Evolutionary conservation across 2,113 vertebrate species (phyloP), one percentile per base, ranked within the genome.

Genomic region (Argyrosomus japonicus): DNA sequence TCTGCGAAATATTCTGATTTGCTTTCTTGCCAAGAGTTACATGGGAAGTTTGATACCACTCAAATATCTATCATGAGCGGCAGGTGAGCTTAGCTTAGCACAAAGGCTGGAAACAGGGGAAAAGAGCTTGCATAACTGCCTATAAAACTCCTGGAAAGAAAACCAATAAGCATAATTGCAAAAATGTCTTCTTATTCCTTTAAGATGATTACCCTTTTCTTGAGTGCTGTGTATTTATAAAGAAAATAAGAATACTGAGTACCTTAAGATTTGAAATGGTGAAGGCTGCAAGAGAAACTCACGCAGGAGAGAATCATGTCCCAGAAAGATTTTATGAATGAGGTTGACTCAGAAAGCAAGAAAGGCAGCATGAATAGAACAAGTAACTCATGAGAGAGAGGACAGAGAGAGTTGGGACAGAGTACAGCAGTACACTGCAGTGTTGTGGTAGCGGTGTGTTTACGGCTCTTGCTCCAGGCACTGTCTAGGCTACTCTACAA

Each of bases 401-500:
- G 48, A 72, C 2, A n/a, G 32, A 62, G 14, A 29, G 29, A 29
- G 62, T 29, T 43, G 72, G 73, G 51, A 47, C 70, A 51, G 58
- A 68, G 73, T 60, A 58, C 60, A 62, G 71, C 56, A 14, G 60
- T 29, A 57, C 67, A 72, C 50, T 72, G 72, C 82, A 79, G 79
- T 23, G 73, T 68, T 75, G 79, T 83, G 73, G 76, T 79, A 84
- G 87, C 78, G 86, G 64, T 56, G 75, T 86, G 86, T 92, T 84
- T 91, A 88, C 69, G 27, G 65, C 78, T 75, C 27, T 77, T 40
- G 88, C 92, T 93, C 51, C 17, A 70, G 88, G 89, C 88, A 9
- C 71, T 83, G 80, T 87, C 84, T 84, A 75, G 83, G 87, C 85
- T 77, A 75, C 82, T 86, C 89, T 79, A 81, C 88, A 87, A 86